Evolutionary conservation across 2,797 vertebrate genomes (phyloP).

Genomic region (Mallotus villosus): DNA sequence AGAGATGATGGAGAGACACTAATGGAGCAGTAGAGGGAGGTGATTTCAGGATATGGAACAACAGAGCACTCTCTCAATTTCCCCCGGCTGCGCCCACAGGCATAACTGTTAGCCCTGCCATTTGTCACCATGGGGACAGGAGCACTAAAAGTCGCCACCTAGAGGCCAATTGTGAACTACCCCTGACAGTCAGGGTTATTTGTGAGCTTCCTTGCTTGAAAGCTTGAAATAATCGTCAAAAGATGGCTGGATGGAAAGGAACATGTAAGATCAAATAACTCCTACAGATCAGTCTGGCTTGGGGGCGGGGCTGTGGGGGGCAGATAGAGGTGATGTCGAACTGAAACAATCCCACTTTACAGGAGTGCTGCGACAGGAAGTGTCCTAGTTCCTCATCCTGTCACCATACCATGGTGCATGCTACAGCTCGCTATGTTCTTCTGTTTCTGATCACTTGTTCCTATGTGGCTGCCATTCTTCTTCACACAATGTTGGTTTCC

Average conservation of each 20-base stretch:
- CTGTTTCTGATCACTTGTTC: background rate
- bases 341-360: too few relatives aligned
- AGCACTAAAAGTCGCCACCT: background rate
- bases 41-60: background rate
- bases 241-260: too few relatives aligned
- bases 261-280: too few relatives aligned
- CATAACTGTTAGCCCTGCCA: background rate
- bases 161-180: background rate
- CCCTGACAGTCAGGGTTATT: background rate
- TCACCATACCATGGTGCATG: background rate
- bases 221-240: background rate
- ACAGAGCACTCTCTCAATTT: background rate
- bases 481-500: slow-evolving; percentile 30
- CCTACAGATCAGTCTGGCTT: too few relatives aligned
- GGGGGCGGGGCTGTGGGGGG: too few relatives aligned
- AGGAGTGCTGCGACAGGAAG: background rate
- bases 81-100: too few relatives aligned
- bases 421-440: background rate
- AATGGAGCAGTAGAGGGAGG: too few relatives aligned
- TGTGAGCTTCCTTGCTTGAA: background rate
- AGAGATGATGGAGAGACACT: too few relatives aligned
- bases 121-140: background rate
- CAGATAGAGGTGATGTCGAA: background rate
- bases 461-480: slow-evolving; percentile 17
- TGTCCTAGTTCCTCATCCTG: background rate